A percentile compares a stretch with the other conserved stretches of the same genome.
These are phyloP conservation scores for Paramormyrops hopkinsi DNA, from an alignment of 2,797 vertebrate genomes.

Conservation along the genomic window DNA sequence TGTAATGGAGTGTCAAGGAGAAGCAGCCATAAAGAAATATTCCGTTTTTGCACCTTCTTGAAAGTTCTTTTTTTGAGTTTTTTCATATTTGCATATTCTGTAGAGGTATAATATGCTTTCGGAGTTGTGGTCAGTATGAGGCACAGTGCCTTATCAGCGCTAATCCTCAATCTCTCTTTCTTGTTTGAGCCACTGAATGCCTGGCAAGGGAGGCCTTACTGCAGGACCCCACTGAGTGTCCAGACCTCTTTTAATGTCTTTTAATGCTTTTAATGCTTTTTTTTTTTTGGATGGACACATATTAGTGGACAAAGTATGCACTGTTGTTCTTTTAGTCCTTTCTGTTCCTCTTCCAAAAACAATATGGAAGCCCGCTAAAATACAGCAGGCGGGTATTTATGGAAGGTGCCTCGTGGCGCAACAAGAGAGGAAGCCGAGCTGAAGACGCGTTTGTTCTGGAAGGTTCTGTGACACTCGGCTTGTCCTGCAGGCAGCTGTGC, in stretches of 20 bases:
- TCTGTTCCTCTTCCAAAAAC: constrained; percentile 1
- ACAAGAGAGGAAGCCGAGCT: neutral
- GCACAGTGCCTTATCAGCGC: neutral
- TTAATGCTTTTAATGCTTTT: neutral
- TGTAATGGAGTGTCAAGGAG: neutral
- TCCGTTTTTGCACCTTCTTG: neutral
- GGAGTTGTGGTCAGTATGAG: neutral
- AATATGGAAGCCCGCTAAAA: neutral
- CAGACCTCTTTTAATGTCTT: neutral
- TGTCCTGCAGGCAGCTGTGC: neutral
- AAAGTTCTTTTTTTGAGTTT: neutral
- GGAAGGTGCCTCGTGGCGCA: neutral
- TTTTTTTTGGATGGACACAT: neutral
- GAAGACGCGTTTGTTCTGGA: neutral
- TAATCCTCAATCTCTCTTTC: neutral
- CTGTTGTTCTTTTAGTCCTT: neutral
- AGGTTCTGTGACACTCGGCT: neutral
- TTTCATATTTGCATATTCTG: constrained; percentile 15
- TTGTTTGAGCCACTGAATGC: neutral
- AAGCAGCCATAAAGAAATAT: neutral
- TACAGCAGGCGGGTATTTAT: constrained; percentile 6
- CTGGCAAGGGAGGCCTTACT: constrained; percentile 27
- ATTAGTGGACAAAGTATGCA: neutral
- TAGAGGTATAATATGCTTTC: neutral
- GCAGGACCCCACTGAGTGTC: neutral